Evolutionary conservation across 2,888 invertebrate genomes (phyloP).

Genomic region (Nemurella pictetii): DNA sequence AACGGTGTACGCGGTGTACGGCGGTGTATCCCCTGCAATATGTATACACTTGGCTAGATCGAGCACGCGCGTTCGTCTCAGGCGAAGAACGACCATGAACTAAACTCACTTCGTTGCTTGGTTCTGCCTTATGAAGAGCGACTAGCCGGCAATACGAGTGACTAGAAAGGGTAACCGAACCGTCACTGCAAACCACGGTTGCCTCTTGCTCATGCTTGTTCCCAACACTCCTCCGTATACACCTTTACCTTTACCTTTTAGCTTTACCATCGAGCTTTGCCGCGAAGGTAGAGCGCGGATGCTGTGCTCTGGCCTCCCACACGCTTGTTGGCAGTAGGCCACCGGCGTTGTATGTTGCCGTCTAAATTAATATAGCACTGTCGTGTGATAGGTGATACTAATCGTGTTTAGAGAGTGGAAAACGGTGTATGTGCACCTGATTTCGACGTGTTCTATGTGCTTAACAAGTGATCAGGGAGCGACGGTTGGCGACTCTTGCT

Average conservation of each 20-base stretch:
- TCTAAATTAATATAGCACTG: not conserved
- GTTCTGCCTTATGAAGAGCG: not conserved
- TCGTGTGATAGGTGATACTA: not conserved
- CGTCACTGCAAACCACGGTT: no score
- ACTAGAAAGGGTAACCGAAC: constrained; percentile 6
- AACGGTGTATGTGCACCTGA: not conserved
- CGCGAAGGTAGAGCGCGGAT: not conserved
- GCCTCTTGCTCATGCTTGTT: not conserved
- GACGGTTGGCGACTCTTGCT: not conserved
- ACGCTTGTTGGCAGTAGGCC: not conserved
- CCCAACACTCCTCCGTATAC: not conserved
- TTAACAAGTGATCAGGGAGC: not conserved
- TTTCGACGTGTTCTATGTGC: not conserved
- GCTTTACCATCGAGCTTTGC: not conserved
- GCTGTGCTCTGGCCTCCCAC: not conserved
- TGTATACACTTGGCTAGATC: not conserved
- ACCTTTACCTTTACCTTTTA: not conserved
- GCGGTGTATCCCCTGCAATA: no score
- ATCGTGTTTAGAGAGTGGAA: not conserved
- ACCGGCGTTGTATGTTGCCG: not conserved
- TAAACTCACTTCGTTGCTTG: not conserved
- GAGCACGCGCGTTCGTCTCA: not conserved
- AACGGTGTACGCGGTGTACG: no score
- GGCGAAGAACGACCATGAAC: constrained; percentile 1
- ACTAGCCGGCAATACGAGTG: not conserved